Conservation (phyloP, 2,113 vertebrate species). For the Oreocharis arfaki region DNA sequence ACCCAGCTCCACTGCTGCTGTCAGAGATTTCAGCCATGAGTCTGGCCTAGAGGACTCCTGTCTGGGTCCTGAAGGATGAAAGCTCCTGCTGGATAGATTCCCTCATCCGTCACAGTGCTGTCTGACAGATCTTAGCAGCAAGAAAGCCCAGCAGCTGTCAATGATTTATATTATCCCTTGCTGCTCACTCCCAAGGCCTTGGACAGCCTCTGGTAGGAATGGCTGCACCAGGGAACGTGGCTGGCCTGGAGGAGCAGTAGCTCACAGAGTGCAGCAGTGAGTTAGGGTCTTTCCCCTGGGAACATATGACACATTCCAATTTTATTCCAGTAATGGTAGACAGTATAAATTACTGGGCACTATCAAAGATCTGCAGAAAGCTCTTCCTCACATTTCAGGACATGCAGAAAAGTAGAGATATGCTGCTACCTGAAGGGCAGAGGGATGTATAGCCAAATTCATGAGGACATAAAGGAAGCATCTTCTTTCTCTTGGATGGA, state of each 20-base stretch:
- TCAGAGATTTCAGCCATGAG: neutral
- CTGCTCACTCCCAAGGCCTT: neutral
- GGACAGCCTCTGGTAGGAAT: neutral
- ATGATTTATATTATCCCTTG: neutral
- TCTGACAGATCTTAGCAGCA: neutral
- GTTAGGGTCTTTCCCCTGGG: neutral
- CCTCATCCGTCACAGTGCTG: neutral
- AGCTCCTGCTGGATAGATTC: neutral
- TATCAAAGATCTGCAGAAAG: neutral
- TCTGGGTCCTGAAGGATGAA: neutral
- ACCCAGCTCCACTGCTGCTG: neutral
- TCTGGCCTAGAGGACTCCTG: neutral
- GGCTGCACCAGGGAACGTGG: neutral
- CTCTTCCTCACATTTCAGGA: neutral
- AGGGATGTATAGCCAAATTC: neutral
- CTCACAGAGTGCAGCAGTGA: neutral
- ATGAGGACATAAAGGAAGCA: neutral
- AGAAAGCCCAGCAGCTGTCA: neutral
- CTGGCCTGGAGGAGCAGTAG: neutral
- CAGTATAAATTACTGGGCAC: neutral
- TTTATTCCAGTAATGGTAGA: neutral
- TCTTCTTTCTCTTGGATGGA: neutral
- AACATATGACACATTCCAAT: neutral
- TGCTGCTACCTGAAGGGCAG: neutral
- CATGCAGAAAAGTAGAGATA: neutral